phyloP scores from a whole-genome alignment of 2,797 vertebrate species.

The Thaleichthys pacificus region DNA sequence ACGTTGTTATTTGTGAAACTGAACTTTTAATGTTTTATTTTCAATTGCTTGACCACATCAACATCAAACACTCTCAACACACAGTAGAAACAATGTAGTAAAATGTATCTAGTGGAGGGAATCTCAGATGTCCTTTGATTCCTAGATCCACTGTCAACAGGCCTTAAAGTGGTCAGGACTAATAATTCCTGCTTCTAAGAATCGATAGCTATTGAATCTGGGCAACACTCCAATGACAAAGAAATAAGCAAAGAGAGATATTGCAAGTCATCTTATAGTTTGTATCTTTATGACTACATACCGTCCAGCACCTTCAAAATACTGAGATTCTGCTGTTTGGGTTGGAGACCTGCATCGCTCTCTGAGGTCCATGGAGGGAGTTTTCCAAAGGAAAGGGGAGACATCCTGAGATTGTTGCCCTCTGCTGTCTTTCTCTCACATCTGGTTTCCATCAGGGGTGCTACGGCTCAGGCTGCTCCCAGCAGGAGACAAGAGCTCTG shows the following conservation, averaged over 20 bases:
- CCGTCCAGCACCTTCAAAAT: too few species aligned
- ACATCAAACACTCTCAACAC: too few species aligned
- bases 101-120: too few species aligned
- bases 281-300: too few species aligned
- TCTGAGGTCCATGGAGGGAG: conserved; percentile 46
- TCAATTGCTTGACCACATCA: too few species aligned
- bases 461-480: conserved; percentile 32
- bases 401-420: conserved; percentile 56
- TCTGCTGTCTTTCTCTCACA: conserved; percentile 52
- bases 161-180: not conserved
- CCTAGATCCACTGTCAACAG: not conserved
- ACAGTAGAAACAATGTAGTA: too few species aligned
- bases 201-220: not conserved
- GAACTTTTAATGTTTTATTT: not conserved
- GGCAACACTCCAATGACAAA: too few species aligned
- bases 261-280: too few species aligned
- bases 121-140: not conserved
- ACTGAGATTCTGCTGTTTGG: not conserved
- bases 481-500: conserved; percentile 32
- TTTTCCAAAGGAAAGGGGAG: conserved; percentile 57
- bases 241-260: too few species aligned
- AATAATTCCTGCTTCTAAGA: conserved; percentile 6
- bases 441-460: conserved; percentile 72
- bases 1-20: not conserved
- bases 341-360: conserved; percentile 46